Conservation (phyloP, 1,140 invertebrate genomes). For the Nasonia longicornis region DNA sequence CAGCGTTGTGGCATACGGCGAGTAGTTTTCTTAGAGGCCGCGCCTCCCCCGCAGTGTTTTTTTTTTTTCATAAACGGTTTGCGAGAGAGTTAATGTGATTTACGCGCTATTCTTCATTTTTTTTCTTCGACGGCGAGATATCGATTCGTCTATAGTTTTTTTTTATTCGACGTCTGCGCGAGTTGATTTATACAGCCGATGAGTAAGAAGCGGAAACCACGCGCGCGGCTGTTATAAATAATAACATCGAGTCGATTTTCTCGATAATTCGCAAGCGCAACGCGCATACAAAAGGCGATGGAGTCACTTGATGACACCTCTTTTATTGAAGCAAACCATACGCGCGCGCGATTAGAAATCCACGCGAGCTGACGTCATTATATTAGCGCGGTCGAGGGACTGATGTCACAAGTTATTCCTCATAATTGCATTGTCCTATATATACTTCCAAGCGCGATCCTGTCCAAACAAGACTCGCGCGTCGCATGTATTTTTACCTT, state of each 20-base stretch:
- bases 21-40: no score
- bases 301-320: constrained; percentile 4
- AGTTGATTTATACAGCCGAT: constrained; percentile 14
- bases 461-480: constrained; percentile 5
- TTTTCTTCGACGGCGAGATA: background rate
- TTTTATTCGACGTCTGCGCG: background rate
- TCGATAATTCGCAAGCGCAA: background rate
- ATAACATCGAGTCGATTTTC: background rate
- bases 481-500: background rate
- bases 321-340: background rate
- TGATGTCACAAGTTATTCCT: constrained; percentile 29
- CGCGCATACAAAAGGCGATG: background rate
- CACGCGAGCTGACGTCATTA: background rate
- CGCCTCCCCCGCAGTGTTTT: no score
- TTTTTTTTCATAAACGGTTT: no score
- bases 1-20: no score
- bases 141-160: background rate
- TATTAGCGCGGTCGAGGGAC: background rate
- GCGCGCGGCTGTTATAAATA: background rate
- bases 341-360: constrained; percentile 9
- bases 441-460: background rate
- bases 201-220: background rate
- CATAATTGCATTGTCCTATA: constrained; percentile 27
- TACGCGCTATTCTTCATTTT: background rate
- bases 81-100: background rate